Evolutionary conservation across 2,888 invertebrate species (phyloP), one percentile per base, ranked within the genome.

Genomic region (Phyllotreta cruciferae): DNA sequence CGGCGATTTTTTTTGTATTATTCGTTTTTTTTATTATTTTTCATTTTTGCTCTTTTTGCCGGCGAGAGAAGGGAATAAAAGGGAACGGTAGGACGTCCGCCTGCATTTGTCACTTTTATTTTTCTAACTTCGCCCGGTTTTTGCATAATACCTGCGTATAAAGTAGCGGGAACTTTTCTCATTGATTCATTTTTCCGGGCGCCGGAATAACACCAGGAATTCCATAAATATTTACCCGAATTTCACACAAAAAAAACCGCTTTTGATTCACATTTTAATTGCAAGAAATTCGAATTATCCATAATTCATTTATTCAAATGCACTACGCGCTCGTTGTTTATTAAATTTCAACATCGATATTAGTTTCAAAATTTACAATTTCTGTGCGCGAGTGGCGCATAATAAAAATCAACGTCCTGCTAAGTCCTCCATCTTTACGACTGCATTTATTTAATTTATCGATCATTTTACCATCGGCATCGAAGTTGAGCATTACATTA

Each of bases 101-200:
- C 72, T 75, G 75, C 75, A 74, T 75, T 75, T 76, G 75, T 76
- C 75, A 75, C 74, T 75, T 75, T 75, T 74, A 74, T 75, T 74
- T 71, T 70, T 67, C 66, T 68, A 52, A 52, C 37, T 67, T 63
- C 64, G 57, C 35, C 55, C 50, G 54, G 34, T 67, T 70, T 71
- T 70, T 68, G 62, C 66, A 65, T 68, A 70, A 67, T 71, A 68
- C 66, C 67, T 70, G 67, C 63, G 62, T 56, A 50, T 64, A 63
- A 70, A 9, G 24, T 39, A 6, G 44, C 39, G 38, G 38, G 47
- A 60, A 60, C 53, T 54, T 60, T 63, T 53, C 10, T 53, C 57
- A 57, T 63, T 58, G 52, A 41, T 52, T 54, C 9, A 4, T 37
- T 52, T 52, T 52, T 38, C 37, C 7, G 24, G 24, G 24, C 24